Base-by-base conservation (phyloP, 2,797 vertebrate species). In the Xyrichtys novacula region DNA sequence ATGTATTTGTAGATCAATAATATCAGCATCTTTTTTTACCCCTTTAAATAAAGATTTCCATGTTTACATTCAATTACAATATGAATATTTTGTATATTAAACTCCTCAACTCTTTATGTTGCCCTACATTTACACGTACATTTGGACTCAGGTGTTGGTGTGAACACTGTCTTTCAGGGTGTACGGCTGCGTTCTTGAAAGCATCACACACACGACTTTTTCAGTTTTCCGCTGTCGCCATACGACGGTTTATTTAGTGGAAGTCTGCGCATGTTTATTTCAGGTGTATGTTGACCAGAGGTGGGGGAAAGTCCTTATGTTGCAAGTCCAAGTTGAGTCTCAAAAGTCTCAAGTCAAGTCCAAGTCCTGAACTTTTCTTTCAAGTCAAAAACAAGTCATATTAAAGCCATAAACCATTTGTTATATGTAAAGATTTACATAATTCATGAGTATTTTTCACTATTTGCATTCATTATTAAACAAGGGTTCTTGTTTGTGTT, bases 1-100 rank as follows among this genome's bases (percentile, higher is more conserved):
- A 78, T 42, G 65, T 80, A 67, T 89, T 80, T 89, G 68, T 50
- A 70, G 65, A 59, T 47, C 32, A 34, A n/a, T n/a, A 61, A 22
- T 11, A n/a, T 40, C 25, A 25, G 26, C 17, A 9, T 5, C n/a
- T n/a, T 5, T 29, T 49, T 28, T 16, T 19, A n/a, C 15, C 29
- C 20, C 31, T 26, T n/a, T 50, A 28, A 32, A 44, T 32, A 6
- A 47, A 42, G 28, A 28, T 74, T 54, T 20, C 61, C 48, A 59
- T 22, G 14, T 53, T 4, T 25, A 1, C 48, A 8, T 32, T 3
- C 7, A 32, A 32, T 32, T 32, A 32, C 31, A 32, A 32, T 32
- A 10, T 4, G 7, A 32, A 32, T 9, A 32, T 34, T 12, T 34
- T 4, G 11, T 34, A 34, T 34, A 12, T 34, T 25, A 22, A 38